A percentile compares a stretch with the other conserved stretches of the same genome.
phyloP scores from a whole-genome alignment of 2,113 vertebrate genomes.

The Potamarius usumacintae region DNA sequence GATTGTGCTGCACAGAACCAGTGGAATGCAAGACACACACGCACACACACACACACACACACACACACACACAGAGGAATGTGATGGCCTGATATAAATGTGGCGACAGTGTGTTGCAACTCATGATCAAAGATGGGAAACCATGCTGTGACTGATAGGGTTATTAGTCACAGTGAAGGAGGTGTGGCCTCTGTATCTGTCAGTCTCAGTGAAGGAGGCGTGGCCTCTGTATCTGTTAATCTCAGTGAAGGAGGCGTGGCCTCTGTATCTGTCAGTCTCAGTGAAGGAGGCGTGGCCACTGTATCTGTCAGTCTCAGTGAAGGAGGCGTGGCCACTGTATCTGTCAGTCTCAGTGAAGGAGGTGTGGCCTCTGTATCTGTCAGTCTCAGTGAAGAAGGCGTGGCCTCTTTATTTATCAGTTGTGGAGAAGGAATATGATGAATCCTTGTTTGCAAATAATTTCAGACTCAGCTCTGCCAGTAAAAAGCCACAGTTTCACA shows the following conservation, averaged over 20 bases:
- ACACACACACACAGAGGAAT: conserved; percentile 17
- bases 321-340: background rate
- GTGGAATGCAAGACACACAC: background rate
- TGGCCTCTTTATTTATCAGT: background rate
- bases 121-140: conserved; percentile 18
- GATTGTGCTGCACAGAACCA: background rate
- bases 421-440: background rate
- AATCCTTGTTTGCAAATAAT: background rate
- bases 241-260: background rate
- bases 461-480: background rate
- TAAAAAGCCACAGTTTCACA: conserved; percentile 18
- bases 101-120: background rate
- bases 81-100: conserved; percentile 3
- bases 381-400: background rate
- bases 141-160: background rate
- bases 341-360: background rate
- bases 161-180: background rate
- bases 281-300: background rate
- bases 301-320: background rate
- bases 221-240: background rate
- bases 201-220: background rate
- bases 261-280: background rate
- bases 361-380: background rate
- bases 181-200: background rate
- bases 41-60: background rate